Evolutionary conservation across 2,113 vertebrate genomes (phyloP).

Genomic region (Halichoeres trimaculatus): DNA sequence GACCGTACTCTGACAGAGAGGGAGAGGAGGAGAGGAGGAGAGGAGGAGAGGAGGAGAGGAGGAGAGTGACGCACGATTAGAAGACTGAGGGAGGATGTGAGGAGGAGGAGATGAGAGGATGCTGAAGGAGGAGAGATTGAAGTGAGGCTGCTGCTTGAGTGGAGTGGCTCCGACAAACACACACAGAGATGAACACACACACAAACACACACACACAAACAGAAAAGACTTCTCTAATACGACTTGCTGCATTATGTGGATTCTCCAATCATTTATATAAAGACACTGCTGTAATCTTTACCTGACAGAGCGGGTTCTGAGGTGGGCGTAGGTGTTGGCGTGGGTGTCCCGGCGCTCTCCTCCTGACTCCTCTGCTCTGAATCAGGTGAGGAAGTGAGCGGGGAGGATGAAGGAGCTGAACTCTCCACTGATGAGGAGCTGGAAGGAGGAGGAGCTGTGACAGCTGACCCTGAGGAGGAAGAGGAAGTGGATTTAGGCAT

Average conservation of each 20-base stretch:
- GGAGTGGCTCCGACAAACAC: conserved; percentile 62
- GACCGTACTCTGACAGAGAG: conserved; percentile 89
- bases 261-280: not conserved
- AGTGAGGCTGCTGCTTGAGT: conserved; percentile 66
- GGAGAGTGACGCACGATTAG: conserved; percentile 65
- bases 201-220: not conserved
- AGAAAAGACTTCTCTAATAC: not conserved
- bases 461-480: conserved; percentile 78
- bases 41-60: conserved; percentile 53
- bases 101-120: conserved; percentile 53
- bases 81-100: conserved; percentile 36
- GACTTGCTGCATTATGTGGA: not conserved
- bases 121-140: conserved; percentile 57
- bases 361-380: conserved; percentile 83
- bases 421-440: conserved; percentile 85
- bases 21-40: conserved; percentile 72
- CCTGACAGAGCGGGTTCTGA: conserved; percentile 78
- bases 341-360: conserved; percentile 28
- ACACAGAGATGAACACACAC: conserved; percentile 5
- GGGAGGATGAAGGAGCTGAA: conserved; percentile 82
- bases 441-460: conserved; percentile 84
- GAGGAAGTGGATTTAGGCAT: conserved; percentile 81
- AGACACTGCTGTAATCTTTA: conserved; percentile 30
- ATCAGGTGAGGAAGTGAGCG: conserved; percentile 85
- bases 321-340: conserved; percentile 51